Evolutionary conservation across 2,113 vertebrate genomes (phyloP), one percentile per base, ranked within the genome.

Genomic region (Ondatra zibethicus): DNA sequence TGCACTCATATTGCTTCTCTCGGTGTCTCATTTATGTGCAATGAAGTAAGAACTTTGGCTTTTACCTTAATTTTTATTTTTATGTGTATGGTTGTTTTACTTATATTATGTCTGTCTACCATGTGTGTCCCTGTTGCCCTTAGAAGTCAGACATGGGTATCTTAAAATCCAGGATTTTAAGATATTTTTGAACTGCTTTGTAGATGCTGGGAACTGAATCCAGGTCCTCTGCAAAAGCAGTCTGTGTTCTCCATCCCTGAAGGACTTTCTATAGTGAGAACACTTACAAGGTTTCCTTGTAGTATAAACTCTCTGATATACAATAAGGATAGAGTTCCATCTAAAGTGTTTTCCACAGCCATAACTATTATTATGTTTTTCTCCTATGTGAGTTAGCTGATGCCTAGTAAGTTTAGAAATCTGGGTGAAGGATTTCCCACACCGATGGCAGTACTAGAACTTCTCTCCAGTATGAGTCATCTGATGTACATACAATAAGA

Each of bases 241-340:
- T 4, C 17, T n/a, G 50, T 81, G 78, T n/a, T 81, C 33, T 81
- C 36, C 21, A 82, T 6, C 55, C 55, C 55, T 23, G 21, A 58
- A 81, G 19, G 50, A n/a, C 16, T 58, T 65, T 85, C 73, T 88
- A 94, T 78, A 95, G 42, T 70, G 39, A 50, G 29, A 8, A 45
- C 80, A 93, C 3, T 66, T n/a, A 8, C 50, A 96, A 17, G 72
- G 78, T 66, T 45, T 88, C 95, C 96, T 89, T 87, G 72, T 76
- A 61, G 65, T 91, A n/a, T 96, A 91, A 68, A 88, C 87, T 76
- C 81, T 92, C 76, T 95, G 93, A 84, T 85, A 73, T 9, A 72
- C 23, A 21, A 27, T 61, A 58, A 93, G 45, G 47, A 91, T 90
- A 55, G 78, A 91, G 4, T 86, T 96, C 66, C 75, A 84, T 6